Conservation (phyloP, 2,797 vertebrate genomes). For the Typhlichthys subterraneus region DNA sequence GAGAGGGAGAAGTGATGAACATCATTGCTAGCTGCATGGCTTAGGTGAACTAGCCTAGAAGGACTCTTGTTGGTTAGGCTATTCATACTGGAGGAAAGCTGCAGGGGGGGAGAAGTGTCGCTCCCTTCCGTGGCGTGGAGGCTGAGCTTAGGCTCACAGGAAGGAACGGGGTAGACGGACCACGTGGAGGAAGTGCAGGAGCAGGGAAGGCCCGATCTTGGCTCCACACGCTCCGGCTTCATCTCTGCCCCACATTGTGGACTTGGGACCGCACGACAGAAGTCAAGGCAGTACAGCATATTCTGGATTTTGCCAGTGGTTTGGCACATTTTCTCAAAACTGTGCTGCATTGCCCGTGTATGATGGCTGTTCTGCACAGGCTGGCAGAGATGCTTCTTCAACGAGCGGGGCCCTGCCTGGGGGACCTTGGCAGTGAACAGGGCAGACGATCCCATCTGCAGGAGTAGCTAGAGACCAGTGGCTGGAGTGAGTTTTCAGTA, state of each 20-base stretch:
- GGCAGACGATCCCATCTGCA: slow-evolving; percentile 61
- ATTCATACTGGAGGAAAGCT: slow-evolving; percentile 6
- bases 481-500: slow-evolving; percentile 72
- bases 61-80: slow-evolving; percentile 22
- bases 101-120: slow-evolving; percentile 13
- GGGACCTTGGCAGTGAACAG: slow-evolving; percentile 59
- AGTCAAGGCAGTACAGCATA: background rate
- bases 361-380: slow-evolving; percentile 77
- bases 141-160: slow-evolving; percentile 63
- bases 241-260: slow-evolving; percentile 20
- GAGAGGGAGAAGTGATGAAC: slow-evolving; percentile 28
- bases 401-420: slow-evolving; percentile 67
- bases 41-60: slow-evolving; percentile 22
- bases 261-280: slow-evolving; percentile 17
- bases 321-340: slow-evolving; percentile 11
- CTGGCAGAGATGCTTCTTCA: slow-evolving; percentile 77
- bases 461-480: slow-evolving; percentile 73
- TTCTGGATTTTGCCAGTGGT: slow-evolving; percentile 30
- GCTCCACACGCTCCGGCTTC: slow-evolving; percentile 38
- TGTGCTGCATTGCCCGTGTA: slow-evolving; percentile 32
- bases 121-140: slow-evolving; percentile 30
- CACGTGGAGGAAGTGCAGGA: slow-evolving; percentile 74
- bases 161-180: slow-evolving; percentile 71
- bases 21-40: slow-evolving; percentile 14
- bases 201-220: slow-evolving; percentile 61